Evolutionary conservation across 2,888 invertebrate genomes (phyloP), one percentile per base, ranked within the genome.

Genomic region (Buathra laborator): DNA sequence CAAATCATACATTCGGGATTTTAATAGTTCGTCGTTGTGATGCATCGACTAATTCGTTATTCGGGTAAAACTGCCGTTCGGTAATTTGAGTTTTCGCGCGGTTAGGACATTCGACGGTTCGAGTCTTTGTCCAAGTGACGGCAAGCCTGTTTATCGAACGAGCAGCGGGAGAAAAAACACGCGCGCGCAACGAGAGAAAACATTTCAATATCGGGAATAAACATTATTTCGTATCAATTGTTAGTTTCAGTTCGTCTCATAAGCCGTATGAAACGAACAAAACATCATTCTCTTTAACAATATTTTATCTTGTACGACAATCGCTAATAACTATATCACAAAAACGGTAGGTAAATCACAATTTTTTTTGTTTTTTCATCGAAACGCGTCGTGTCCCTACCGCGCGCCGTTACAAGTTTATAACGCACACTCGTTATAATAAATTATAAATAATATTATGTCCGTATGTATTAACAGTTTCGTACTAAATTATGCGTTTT

Each of bases 381-480:
- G 14, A 29, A 59, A 14, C 56, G 24, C 56, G 32, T 48, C 48
- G 14, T 14, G 48, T 3, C 48, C 14, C 10, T 48, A 2, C 48
- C 2, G 48, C 7, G 48, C 7, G 48, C 48, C 10, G 10, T 48
- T 10, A 14, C 14, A 1, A 10, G 1, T 32, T 62, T n/a, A 6
- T 4, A 62, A 32, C 5, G 59, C 32, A 62, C 32, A 14, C 59
- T 62, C 32, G 29, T 62, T 56, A 19, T 24, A n/a, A 62, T 62
- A 32, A 62, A 62, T 62, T 32, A 29, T 62, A n/a, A 32, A 62
- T 7, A 6, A 6, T 29, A 62, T 62, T 62, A 62, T 29, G 32
- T 4, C 32, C 32, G 6, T 62, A 32, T 62, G 32, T 62, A 62
- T 6, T 7, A 62, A 29, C 24, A 32, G 14, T 14, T 29, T 62